These are phyloP conservation scores for Arenaria interpres DNA, from an alignment of 2,113 vertebrate species.

Conservation along the genomic window DNA sequence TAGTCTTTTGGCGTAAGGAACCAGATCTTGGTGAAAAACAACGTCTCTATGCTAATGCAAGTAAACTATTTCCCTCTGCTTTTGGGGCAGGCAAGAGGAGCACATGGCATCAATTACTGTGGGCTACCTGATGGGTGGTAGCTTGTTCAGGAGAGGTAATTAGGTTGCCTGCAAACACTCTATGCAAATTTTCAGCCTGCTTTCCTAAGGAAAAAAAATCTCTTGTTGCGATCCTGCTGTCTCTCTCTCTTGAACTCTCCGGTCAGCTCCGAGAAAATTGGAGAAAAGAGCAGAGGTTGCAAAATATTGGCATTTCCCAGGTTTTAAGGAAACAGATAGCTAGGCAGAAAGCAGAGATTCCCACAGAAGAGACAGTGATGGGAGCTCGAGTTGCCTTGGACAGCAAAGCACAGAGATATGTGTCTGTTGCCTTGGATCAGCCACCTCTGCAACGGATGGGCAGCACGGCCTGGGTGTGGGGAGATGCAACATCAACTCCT, in stretches of 20 bases:
- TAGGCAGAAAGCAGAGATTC: neutral
- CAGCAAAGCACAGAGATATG: neutral
- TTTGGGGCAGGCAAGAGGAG: neutral
- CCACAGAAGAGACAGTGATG: rapidly evolving
- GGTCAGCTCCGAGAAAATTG: neutral
- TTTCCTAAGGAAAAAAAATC: neutral
- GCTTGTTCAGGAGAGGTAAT: neutral
- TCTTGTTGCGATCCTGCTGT: neutral
- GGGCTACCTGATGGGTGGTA: neutral
- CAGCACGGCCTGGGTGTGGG: neutral
- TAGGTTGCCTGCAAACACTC: neutral
- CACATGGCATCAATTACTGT: neutral
- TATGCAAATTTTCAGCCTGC: neutral
- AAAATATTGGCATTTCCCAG: neutral
- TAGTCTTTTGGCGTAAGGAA: neutral
- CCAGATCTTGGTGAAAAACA: neutral
- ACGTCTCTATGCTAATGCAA: neutral
- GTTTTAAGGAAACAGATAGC: neutral
- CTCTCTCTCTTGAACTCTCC: neutral
- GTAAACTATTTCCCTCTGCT: neutral
- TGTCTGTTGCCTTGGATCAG: rapidly evolving
- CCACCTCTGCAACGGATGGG: neutral
- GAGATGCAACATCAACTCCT: neutral
- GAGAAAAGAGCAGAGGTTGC: neutral
- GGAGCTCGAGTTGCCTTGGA: neutral